Base-by-base conservation (phyloP, 2,113 vertebrate genomes). In the Pipa parva region DNA sequence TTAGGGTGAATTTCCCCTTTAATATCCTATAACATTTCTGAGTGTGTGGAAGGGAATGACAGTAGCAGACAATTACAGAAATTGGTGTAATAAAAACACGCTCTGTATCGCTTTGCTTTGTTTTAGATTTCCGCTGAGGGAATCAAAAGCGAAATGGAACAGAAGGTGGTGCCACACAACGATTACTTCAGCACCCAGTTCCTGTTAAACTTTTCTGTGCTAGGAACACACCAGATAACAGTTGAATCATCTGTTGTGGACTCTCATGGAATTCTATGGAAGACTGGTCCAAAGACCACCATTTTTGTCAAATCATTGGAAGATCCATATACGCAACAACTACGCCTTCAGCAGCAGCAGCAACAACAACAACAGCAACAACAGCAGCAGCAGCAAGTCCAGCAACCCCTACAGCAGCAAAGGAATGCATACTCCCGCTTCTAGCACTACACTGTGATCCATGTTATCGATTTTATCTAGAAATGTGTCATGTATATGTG, bases 111-210 rank as follows among this genome's bases (percentile, higher is more conserved):
- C 5, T 31, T n/a, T 72, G 1, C 78, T 46, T 76, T 1, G 76
- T 77, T 59, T 60, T 76, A 99, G 97, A 85, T 95, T 49, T 87
- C 93, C 25, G 75, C 93, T 2, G 95, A 99, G 71, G 81, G 67
- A 42, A 90, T 92, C 83, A 92, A 90, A 29, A 97, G 95, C 39
- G 95, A 98, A 83, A 96, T 98, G 73, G 92, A 98, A 74, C 95
- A 98, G 84, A 89, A 87, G 13, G 97, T 99, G 0, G 95, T 97
- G 58, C 97, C 97, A 1, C 97, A 99, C 77, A 99, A 99, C 0
- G 97, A 99, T 80, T 99, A 98, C 83, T 99, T 99, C 86, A 99
- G 97, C 88, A 99, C 94, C 45, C 96, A 98, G 71, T 99, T 99
- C 75, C 78, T 99, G 72, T 79, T 99, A 54, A 97, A 95, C 83